Base-by-base conservation (phyloP, 2,797 vertebrate species). In the Hyperoplus lanceolatus region DNA sequence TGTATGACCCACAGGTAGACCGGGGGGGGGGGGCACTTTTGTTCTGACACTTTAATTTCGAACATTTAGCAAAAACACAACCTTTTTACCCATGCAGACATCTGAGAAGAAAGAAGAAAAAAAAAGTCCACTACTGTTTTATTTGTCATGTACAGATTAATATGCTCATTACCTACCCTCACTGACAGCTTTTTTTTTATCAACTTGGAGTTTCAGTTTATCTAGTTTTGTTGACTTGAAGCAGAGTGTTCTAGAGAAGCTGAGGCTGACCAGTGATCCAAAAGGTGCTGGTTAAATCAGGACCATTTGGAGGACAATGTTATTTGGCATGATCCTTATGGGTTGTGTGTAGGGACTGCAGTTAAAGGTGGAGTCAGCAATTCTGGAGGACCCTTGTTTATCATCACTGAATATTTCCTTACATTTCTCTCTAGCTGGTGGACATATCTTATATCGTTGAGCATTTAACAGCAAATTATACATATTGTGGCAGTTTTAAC, bases 1-100 rank as follows among this genome's bases (percentile, higher is more conserved):
- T 99, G 14, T 91, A 96, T 72, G 98, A 99, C 77, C 98, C 98
- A 71, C 98, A 99, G 96, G 98, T 99, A 84, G 11, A 53, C 50
- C 59, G 15, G 38, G 39, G 45, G 58, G 29, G n/a, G n/a, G 21
- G 21, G n/a, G 1, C 29, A 42, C 41, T 42, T 59, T 29, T 29
- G 3, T 29, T 14, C 11, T 1, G 16, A n/a, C 5, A 51, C 13
- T 3, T 11, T 7, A 13, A 6, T 55, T 7, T 15, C 55, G 21
- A 49, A n/a, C 8, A 43, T 43, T 50, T 12, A 41, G 3, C 39
- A 56, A 8, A 45, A 45, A 16, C 16, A 58, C 13, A 29, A 39
- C 48, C 5, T 48, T 4, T 11, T 10, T 55, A 21, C 14, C 63
- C n/a, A 21, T 42, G 29, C 10, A n/a, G 29, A 57, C 29, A 29